A percentile compares a stretch with the other conserved stretches of the same genome.
Conservation (phyloP, 2,797 vertebrate species). For the Ctenosaura bakeri region DNA sequence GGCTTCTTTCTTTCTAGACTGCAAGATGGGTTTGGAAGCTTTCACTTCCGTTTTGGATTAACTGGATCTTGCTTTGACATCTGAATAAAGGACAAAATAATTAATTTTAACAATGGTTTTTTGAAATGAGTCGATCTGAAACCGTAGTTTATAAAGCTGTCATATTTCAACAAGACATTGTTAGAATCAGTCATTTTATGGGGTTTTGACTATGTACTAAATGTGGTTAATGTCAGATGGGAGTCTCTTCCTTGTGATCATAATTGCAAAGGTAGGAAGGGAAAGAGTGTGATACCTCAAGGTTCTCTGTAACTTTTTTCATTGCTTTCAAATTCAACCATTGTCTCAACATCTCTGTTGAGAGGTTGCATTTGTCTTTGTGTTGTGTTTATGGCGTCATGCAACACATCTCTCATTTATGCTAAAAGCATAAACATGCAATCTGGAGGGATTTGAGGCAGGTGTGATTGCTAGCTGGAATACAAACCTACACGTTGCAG, state of each 20-base stretch:
- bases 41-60: neutral
- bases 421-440: neutral
- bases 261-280: neutral
- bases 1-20: neutral
- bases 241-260: neutral
- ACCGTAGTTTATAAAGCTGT: neutral
- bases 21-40: neutral
- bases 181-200: neutral
- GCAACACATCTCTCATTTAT: neutral
- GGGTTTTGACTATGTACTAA: neutral
- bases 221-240: neutral
- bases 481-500: neutral
- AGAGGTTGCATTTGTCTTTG: neutral
- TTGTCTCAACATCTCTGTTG: neutral
- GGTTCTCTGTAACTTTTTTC: neutral
- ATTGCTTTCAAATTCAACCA: neutral
- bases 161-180: neutral
- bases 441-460: neutral
- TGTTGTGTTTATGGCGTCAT: neutral
- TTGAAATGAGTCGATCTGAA: neutral
- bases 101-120: neutral
- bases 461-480: neutral
- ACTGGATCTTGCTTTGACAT: neutral
- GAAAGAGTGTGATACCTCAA: neutral
- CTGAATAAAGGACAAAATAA: neutral